phyloP scores from a whole-genome alignment of 2,113 vertebrate genomes.

The Vicugna pacos region DNA sequence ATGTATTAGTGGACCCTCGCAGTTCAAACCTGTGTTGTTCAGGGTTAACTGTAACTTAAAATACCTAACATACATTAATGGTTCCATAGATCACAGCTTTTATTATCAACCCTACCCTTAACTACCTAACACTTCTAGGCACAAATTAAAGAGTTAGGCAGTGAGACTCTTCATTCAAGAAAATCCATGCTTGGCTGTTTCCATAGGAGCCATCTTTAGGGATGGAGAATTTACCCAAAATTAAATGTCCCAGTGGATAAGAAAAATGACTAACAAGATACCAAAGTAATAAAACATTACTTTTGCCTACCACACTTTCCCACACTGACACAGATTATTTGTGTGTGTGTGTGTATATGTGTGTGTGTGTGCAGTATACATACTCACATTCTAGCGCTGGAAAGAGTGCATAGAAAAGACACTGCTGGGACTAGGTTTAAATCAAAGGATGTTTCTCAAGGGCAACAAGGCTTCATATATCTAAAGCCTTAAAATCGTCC shows the following conservation, averaged over 20 bases:
- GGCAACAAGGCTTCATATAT: background rate
- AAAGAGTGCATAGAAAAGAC: background rate
- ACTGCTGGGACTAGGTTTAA: background rate
- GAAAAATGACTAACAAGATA: background rate
- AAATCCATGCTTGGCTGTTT: background rate
- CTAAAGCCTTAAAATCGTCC: background rate
- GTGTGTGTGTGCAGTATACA: background rate
- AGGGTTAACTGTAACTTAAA: background rate
- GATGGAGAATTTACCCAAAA: background rate
- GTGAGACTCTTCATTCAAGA: background rate
- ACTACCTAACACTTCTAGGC: background rate
- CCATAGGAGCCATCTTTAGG: background rate
- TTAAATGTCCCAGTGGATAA: background rate
- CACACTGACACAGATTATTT: background rate
- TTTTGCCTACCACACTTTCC: background rate
- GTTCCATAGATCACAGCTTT: background rate
- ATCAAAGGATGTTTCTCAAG: background rate
- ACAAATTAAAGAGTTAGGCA: background rate
- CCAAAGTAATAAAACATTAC: background rate
- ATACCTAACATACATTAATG: background rate
- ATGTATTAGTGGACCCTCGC: background rate
- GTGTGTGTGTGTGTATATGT: too few species aligned
- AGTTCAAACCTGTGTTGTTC: background rate
- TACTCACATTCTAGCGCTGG: background rate
- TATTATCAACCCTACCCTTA: background rate